Percentiles rank a stretch among this genome's conserved stretches.
Evolutionary conservation across 2,888 invertebrate species (phyloP).

Genomic region (Nezara viridula): DNA sequence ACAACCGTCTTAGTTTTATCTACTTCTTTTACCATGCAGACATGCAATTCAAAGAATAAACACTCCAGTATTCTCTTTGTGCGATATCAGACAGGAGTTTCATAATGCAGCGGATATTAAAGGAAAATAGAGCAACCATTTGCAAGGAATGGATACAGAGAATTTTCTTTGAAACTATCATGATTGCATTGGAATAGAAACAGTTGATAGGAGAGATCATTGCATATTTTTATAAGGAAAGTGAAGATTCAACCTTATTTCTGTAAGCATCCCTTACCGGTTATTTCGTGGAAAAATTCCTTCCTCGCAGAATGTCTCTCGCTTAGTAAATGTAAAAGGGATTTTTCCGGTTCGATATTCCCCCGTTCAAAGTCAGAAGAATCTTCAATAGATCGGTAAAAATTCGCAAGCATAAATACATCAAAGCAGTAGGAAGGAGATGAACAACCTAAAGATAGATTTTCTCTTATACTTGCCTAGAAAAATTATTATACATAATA

Average conservation of each 20-base stretch:
- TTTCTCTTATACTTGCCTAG: background rate
- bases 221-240: background rate
- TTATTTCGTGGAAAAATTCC: background rate
- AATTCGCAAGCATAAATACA: background rate
- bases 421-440: background rate
- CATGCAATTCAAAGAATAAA: background rate
- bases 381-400: background rate
- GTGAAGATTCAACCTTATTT: background rate
- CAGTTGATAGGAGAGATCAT: background rate
- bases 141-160: background rate
- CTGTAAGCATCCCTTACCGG: background rate
- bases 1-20: too few species aligned
- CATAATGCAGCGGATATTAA: background rate
- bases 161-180: background rate
- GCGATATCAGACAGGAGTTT: background rate
- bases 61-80: background rate
- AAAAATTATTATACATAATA: too few species aligned
- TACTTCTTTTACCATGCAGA: background rate
- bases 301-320: background rate
- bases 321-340: background rate
- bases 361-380: background rate
- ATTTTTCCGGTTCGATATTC: background rate
- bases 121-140: background rate
- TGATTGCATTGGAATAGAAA: background rate
- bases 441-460: background rate